Evolutionary conservation across 2,797 vertebrate species (phyloP), one percentile per base, ranked within the genome.

Genomic region (Jordanella pulchra): DNA sequence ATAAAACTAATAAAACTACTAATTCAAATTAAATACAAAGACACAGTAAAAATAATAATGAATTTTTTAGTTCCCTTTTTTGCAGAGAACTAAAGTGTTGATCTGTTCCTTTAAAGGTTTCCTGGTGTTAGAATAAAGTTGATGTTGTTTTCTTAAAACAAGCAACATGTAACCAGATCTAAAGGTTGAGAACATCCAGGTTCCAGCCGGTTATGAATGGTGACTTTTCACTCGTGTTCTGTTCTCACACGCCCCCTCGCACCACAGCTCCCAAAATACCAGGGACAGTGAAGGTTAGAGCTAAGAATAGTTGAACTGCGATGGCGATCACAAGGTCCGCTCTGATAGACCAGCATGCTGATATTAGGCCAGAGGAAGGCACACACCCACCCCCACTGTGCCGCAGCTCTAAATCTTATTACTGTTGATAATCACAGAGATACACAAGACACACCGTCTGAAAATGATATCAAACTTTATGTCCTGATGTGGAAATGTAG

Each of bases 271-370:
- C 78, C 0, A 68, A 71, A 90, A 88, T 87, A 86, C 66, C 42
- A 50, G 3, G 42, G 63, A 25, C 60, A 69, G 47, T 71, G 82
- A 93, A 91, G 86, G 89, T 89, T 86, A 86, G 47, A 21, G 45
- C 91, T 90, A 91, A 90, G 75, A 92, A 94, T 94, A 94, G 91
- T 66, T 15, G 86, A 82, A 86, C 91, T 80, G 81, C 79, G 42
- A 64, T 71, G 92, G 91, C 72, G 87, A 93, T 88, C 3, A 14
- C 79, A 76, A 54, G 72, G 60, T 77, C 28, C 47, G 28, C 54
- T 69, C 69, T 39, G 51, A 51, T 63, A 27, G 5, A 10, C 9
- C 0, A 47, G 61, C 54, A 69, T 23, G 53, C 64, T 76, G 79
- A 58, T 72, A 78, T 88, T 82, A 47, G 65, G 73, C 55, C 77